phyloP scores from a whole-genome alignment of 1,140 invertebrate species.

The Drosophila sp. region DNA sequence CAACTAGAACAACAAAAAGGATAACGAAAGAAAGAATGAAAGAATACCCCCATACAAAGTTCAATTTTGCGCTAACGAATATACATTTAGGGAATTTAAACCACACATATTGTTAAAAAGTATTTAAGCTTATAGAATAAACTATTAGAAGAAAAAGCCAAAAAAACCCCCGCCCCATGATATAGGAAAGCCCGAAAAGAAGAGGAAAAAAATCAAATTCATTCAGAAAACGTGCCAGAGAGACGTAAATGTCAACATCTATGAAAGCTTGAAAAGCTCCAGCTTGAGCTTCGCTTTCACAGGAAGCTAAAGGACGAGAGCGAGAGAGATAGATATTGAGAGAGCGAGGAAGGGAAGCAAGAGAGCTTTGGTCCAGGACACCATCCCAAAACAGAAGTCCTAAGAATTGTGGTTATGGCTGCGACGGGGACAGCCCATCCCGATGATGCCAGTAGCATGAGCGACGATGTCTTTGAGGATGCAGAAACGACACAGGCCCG shows the following conservation, averaged over 20 bases:
- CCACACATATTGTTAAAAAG: conserved; percentile 41
- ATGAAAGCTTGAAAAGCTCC: conserved; percentile 2
- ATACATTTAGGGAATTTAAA: conserved; percentile 71
- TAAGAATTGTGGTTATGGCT: conserved; percentile 18
- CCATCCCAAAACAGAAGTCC: conserved; percentile 35
- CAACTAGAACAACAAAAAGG: conserved; percentile 51
- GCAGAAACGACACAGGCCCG: conserved; percentile 76
- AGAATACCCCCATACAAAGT: conserved; percentile 11
- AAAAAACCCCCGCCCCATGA: conserved; percentile 20
- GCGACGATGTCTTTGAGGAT: conserved; percentile 91
- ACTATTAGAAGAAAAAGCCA: conserved; percentile 47
- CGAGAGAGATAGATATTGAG: conserved; percentile 7
- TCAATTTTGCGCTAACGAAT: conserved; percentile 59
- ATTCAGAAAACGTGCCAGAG: conserved; percentile 77
- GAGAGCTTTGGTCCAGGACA: conserved; percentile 45
- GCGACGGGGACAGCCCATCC: conserved; percentile 34
- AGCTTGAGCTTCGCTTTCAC: background rate
- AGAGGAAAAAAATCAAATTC: conserved; percentile 53
- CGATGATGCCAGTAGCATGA: conserved; percentile 87
- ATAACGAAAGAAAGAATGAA: conserved; percentile 36
- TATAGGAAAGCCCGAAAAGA: conserved; percentile 27
- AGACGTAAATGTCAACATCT: conserved; percentile 72
- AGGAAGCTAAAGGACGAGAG: conserved; percentile 56
- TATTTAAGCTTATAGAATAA: conserved; percentile 69
- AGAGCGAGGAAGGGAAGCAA: conserved; percentile 28